A percentile compares a stretch with the other conserved stretches of the same genome.
Evolutionary conservation across 2,797 vertebrate species (phyloP).

Genomic region (Cynopterus sphinx): DNA sequence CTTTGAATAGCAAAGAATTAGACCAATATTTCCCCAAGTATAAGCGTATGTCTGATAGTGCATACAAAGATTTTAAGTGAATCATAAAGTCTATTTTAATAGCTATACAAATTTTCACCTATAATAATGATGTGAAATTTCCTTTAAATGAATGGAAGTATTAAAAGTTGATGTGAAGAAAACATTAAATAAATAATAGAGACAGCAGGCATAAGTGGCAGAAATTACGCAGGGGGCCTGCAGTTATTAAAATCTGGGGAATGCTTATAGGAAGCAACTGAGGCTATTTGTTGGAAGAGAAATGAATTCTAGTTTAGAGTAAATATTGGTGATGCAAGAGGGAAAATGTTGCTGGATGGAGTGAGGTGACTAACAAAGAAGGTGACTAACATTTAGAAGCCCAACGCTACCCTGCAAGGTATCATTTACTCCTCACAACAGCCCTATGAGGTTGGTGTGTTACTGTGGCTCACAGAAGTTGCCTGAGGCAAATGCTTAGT

Average conservation of each 20-base stretch:
- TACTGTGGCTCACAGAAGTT: not conserved
- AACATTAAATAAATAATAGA: not conserved
- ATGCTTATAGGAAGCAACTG: not conserved
- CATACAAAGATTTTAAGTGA: not conserved
- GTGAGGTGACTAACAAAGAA: not conserved
- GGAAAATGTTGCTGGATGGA: not conserved
- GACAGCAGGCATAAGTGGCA: not conserved
- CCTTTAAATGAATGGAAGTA: not conserved
- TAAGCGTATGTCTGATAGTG: not conserved
- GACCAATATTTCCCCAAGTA: not conserved
- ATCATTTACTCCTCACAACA: not conserved
- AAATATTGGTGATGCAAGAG: not conserved
- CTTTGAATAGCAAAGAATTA: not conserved
- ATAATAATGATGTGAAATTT: not conserved
- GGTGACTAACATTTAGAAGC: not conserved
- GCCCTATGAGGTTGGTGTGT: not conserved
- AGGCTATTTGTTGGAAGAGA: not conserved
- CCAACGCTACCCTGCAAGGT: too few relatives aligned
- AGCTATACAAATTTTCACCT: not conserved
- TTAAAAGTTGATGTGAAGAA: constrained; percentile 5
- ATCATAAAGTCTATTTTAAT: not conserved
- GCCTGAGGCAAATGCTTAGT: not conserved
- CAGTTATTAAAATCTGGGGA: not conserved
- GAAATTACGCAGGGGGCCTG: not conserved
- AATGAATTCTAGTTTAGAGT: not conserved